phyloP scores from a whole-genome alignment of 2,888 invertebrate genomes.

The Callyntrura guangdongensis region DNA sequence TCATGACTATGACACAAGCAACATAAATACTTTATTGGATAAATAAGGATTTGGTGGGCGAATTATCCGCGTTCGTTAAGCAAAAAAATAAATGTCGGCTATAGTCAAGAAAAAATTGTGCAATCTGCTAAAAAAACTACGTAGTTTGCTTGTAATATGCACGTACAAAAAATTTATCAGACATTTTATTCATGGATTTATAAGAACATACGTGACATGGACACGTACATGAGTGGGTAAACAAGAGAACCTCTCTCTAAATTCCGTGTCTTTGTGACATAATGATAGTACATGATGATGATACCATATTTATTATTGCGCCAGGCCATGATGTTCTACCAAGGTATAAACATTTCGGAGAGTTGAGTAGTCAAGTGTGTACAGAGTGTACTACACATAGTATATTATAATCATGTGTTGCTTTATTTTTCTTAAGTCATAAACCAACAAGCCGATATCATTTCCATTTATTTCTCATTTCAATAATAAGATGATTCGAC shows the following conservation, averaged over 20 bases:
- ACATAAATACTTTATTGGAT: conserved; percentile 19
- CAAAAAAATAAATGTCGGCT: neutral
- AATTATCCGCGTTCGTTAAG: neutral
- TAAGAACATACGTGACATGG: neutral
- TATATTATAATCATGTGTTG: too few species aligned
- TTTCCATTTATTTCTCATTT: neutral
- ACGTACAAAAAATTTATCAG: neutral
- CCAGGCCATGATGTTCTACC: neutral
- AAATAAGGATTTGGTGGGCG: conserved; percentile 37
- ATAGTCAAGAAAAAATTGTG: conserved; percentile 19
- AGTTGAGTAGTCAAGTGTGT: too few species aligned
- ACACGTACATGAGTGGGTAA: neutral
- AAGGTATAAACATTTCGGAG: too few species aligned
- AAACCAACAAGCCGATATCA: neutral
- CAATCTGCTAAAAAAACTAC: conserved; percentile 46
- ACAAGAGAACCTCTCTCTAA: conserved; percentile 40
- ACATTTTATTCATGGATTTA: neutral
- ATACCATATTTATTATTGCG: neutral
- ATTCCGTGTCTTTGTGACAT: conserved; percentile 1
- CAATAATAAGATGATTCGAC: neutral
- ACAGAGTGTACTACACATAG: too few species aligned
- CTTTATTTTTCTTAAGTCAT: neutral
- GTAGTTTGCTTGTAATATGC: neutral
- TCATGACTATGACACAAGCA: neutral
- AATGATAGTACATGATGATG: neutral